Evolutionary conservation across 2,797 vertebrate species (phyloP), one percentile per base, ranked within the genome.

Genomic region (Acomys russatus): DNA sequence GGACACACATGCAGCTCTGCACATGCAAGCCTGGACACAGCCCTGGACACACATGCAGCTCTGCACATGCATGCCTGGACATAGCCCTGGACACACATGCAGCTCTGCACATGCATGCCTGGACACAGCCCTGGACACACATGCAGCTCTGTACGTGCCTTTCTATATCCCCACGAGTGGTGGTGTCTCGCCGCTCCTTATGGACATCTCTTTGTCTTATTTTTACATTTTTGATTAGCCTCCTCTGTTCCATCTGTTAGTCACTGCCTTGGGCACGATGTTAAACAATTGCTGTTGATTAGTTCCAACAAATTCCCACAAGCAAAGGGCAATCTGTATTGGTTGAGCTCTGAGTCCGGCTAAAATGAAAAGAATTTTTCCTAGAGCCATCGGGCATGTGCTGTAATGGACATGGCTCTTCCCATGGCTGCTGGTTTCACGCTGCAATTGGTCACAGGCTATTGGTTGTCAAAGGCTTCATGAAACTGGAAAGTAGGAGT

Each of bases 251-350:
- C 61, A 70, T 76, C 68, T 88, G 76, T 90, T 87, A 87, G 22
- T 94, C 82, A 74, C 38, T 74, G 71, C 83, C 35, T 88, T 38
- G 23, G 71, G 82, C 83, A 59, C 49, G 70, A 84, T 68, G 38
- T 59, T 90, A 82, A 92, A 95, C 68, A 94, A 87, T 82, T 80
- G 80, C 70, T 66, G 56, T 61, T 80, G 68, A 90, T 76, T 74
- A 61, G 84, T 89, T 89, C 87, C 61, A 86, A 85, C 59, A 76
- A 80, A 92, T 86, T 84, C 30, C 85, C 61, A 71, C 44, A 63
- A 86, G 79, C 38, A 70, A 80, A 89, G 85, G 44, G n/a, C 51
- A 71, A 74, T 94, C 93, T 89, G n/a, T 82, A 77, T 89, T 76
- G 64, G 71, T 23, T 64, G 17, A 93, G 54, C 70, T 77, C 61